Percentiles rank a stretch among this genome's conserved stretches.
Evolutionary conservation across 2,113 vertebrate species (phyloP).

Genomic region (Leucopternis melanops): DNA sequence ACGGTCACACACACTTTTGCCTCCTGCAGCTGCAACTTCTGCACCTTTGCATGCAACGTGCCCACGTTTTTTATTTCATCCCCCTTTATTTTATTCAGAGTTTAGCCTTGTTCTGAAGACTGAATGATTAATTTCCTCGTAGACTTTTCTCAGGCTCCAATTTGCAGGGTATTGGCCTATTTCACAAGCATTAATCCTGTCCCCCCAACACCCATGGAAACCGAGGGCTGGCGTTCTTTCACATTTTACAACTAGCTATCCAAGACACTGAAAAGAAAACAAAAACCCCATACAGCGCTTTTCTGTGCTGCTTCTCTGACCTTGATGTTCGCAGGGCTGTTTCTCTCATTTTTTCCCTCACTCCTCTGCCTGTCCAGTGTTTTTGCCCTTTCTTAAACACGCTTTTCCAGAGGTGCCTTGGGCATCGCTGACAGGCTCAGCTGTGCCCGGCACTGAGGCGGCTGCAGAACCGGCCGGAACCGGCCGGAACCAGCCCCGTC

Average conservation of each 20-base stretch:
- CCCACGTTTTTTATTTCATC: fast-evolving
- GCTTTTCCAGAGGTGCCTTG: fast-evolving
- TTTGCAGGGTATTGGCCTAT: not conserved
- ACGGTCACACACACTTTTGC: fast-evolving
- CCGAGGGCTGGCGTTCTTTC: not conserved
- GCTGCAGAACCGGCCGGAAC: not conserved
- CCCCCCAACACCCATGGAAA: not conserved
- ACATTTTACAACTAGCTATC: no score
- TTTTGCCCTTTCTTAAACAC: no score
- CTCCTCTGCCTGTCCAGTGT: not conserved
- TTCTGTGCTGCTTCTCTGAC: not conserved
- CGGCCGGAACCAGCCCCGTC: not conserved
- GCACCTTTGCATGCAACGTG: not conserved
- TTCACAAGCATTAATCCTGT: not conserved
- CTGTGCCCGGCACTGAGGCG: fast-evolving
- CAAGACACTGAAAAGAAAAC: no score
- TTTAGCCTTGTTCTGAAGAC: not conserved
- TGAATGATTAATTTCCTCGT: not conserved
- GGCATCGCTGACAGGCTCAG: not conserved
- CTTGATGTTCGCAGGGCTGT: not conserved
- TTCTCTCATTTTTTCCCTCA: not conserved
- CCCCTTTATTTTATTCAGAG: no score
- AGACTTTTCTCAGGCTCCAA: not conserved
- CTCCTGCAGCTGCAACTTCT: not conserved
- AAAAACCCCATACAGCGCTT: no score